Percentiles rank a stretch among this genome's conserved stretches.
Evolutionary conservation across 2,797 vertebrate species (phyloP).

Genomic region (Sebastes itinus): DNA sequence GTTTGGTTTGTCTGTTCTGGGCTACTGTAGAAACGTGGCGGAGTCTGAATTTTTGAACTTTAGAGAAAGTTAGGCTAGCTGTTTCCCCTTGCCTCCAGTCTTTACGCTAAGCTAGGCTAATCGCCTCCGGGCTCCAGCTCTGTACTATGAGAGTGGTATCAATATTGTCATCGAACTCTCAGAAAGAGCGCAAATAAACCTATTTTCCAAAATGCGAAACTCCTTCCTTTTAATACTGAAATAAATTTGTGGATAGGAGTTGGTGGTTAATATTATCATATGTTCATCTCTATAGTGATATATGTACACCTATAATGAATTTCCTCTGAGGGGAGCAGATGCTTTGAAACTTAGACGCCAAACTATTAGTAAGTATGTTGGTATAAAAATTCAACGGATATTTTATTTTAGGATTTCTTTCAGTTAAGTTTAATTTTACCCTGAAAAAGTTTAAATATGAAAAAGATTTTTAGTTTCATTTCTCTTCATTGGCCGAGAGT

Average conservation of each 20-base stretch:
- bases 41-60: too few relatives aligned
- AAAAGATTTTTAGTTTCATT: background rate
- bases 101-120: background rate
- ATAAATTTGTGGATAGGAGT: background rate
- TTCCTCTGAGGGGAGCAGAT: background rate
- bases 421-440: background rate
- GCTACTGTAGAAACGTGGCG: accelerated
- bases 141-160: background rate
- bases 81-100: too few relatives aligned
- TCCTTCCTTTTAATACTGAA: background rate
- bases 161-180: background rate
- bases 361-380: background rate
- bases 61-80: too few relatives aligned
- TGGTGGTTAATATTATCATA: too few relatives aligned
- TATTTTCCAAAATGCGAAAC: background rate
- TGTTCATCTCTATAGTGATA: background rate
- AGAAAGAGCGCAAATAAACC: background rate
- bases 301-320: background rate
- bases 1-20: too few relatives aligned
- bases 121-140: background rate
- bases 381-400: background rate
- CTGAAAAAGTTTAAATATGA: background rate
- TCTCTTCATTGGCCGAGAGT: background rate
- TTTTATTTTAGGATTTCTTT: background rate
- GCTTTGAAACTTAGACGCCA: background rate